phyloP scores from a whole-genome alignment of 2,113 vertebrate species.

The Callaeas wilsoni region DNA sequence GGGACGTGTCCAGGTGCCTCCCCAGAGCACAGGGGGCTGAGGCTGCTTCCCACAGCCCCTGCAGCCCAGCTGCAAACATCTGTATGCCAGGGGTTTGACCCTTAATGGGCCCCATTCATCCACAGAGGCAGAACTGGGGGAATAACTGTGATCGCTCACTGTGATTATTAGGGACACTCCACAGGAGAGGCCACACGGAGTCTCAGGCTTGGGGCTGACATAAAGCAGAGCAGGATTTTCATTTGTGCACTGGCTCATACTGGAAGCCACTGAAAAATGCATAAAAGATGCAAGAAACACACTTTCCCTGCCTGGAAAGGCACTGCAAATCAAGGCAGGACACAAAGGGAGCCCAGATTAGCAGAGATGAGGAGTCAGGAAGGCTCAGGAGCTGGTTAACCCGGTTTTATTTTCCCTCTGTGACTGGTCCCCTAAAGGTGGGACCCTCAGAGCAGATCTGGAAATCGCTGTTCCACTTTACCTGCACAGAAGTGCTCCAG shows the following conservation, averaged over 20 bases:
- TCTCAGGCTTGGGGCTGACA: neutral
- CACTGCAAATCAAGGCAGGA: neutral
- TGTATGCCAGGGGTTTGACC: rapidly evolving
- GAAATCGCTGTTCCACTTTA: neutral
- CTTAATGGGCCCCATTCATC: neutral
- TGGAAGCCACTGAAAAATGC: neutral
- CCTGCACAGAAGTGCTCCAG: neutral
- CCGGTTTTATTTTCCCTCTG: neutral
- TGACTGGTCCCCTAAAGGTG: neutral
- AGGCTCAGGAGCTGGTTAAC: neutral
- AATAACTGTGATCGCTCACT: neutral
- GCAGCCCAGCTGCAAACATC: neutral
- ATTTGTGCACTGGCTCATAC: neutral
- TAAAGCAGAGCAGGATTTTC: neutral
- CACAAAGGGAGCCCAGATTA: neutral
- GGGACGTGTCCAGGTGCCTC: neutral
- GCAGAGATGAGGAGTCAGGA: neutral
- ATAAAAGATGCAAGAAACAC: neutral
- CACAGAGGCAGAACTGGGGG: neutral
- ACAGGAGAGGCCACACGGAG: neutral
- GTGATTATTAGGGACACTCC: neutral
- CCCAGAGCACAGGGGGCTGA: neutral
- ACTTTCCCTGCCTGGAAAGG: neutral
- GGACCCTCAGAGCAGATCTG: neutral
- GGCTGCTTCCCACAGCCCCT: neutral